Evolutionary conservation across 2,113 vertebrate genomes (phyloP).

Genomic region (Clarias batrachus): DNA sequence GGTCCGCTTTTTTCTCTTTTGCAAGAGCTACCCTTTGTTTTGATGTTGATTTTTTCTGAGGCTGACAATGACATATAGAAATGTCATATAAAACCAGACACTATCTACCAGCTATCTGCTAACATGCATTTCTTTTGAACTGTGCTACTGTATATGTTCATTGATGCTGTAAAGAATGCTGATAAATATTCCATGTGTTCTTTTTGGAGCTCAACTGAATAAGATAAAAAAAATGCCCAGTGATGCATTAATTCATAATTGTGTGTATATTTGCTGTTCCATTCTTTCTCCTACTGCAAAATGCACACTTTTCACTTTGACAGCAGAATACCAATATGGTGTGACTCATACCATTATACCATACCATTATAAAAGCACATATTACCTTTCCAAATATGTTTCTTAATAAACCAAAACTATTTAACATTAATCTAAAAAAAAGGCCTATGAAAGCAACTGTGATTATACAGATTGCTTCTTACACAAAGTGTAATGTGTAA

Average conservation of each 20-base stretch:
- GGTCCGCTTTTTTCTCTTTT: conserved; percentile 1
- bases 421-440: background rate
- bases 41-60: conserved; percentile 31
- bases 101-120: background rate
- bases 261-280: background rate
- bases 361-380: background rate
- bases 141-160: background rate
- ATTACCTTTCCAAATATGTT: background rate
- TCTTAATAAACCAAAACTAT: background rate
- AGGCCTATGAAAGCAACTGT: background rate
- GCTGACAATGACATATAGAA: conserved; percentile 24
- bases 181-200: background rate
- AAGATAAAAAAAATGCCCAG: background rate
- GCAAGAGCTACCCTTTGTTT: conserved; percentile 11
- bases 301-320: conserved; percentile 1
- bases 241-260: conserved; percentile 22
- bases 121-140: background rate
- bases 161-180: background rate
- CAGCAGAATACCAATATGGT: conserved; percentile 2
- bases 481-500: no score
- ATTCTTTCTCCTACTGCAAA: conserved; percentile 12
- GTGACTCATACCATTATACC: conserved; percentile 6
- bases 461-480: background rate
- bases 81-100: conserved; percentile 10
- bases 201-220: background rate